A percentile compares a stretch with the other conserved stretches of the same genome.
phyloP scores from a whole-genome alignment of 2,888 invertebrate species.

The Brenthis ino region DNA sequence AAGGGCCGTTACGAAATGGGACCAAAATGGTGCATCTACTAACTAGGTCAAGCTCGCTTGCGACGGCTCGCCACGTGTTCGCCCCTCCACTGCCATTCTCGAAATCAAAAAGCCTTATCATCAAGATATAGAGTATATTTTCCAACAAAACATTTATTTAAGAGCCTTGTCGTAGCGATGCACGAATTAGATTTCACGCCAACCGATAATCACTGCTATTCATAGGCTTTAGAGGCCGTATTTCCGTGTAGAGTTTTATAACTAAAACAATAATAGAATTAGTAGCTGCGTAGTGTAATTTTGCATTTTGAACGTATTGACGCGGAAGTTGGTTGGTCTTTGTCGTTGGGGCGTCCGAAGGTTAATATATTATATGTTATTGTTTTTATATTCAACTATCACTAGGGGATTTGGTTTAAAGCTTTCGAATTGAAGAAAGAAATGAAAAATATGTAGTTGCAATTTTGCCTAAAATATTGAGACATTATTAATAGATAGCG shows the following conservation, averaged over 20 bases:
- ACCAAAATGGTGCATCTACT: slow-evolving; percentile 76
- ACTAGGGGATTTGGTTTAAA: no score
- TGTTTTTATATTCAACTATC: no score
- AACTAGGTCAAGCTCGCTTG: slow-evolving; percentile 79
- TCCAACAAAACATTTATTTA: slow-evolving; percentile 40
- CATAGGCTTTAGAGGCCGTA: slow-evolving; percentile 37
- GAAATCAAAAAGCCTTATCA: slow-evolving; percentile 43
- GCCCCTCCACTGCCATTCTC: slow-evolving; percentile 47
- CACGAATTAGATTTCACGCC: slow-evolving; percentile 50
- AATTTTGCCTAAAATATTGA: no score
- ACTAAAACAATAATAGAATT: slow-evolving; percentile 50
- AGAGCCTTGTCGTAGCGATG: slow-evolving; percentile 61
- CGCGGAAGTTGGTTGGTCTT: slow-evolving; percentile 42
- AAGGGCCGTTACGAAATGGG: slow-evolving; percentile 67
- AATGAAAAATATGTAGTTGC: no score
- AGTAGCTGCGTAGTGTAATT: slow-evolving; percentile 47
- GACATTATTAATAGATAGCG: no score
- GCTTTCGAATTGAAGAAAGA: no score
- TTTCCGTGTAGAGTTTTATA: slow-evolving; percentile 36
- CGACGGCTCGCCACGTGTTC: slow-evolving; percentile 69
- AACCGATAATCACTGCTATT: slow-evolving; percentile 49
- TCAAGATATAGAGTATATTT: slow-evolving; percentile 50
- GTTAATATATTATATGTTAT: not conserved
- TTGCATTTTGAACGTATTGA: slow-evolving; percentile 52
- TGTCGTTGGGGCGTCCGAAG: slow-evolving; percentile 35